phyloP scores from a whole-genome alignment of 2,113 vertebrate species.

The Aspidoscelis tigris region DNA sequence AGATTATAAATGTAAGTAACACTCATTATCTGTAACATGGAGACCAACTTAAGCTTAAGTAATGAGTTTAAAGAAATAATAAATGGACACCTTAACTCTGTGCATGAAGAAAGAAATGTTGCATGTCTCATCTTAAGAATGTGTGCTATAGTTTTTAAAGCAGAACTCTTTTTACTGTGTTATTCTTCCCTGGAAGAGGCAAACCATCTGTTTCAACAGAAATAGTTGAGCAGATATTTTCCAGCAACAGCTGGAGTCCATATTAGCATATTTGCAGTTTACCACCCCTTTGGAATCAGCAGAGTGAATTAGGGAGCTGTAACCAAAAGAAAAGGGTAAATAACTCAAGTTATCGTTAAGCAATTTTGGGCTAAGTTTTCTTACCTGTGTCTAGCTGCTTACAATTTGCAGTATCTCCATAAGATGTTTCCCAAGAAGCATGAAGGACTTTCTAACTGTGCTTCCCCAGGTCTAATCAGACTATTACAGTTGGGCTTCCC shows the following conservation, averaged over 20 bases:
- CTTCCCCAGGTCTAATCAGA: background rate
- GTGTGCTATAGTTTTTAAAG: background rate
- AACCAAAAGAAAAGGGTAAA: background rate
- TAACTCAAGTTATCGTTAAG: background rate
- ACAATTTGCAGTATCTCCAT: background rate
- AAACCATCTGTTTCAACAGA: background rate
- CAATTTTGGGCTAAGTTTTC: background rate
- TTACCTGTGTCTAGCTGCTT: background rate
- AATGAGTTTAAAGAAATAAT: too few species aligned
- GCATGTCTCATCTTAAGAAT: background rate
- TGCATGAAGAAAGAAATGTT: background rate
- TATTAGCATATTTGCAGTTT: background rate
- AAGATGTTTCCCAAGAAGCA: background rate
- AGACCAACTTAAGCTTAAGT: too few species aligned
- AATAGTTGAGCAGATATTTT: background rate
- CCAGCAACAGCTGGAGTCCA: background rate
- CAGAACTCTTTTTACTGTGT: background rate
- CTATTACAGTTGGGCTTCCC: background rate
- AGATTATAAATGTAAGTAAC: too few species aligned
- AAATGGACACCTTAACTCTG: background rate
- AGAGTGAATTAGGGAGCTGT: background rate
- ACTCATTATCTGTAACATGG: too few species aligned
- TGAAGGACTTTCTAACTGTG: accelerated
- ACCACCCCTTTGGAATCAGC: background rate
- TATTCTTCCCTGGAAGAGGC: background rate